Conservation (phyloP, 1,140 invertebrate genomes). For the Drosophila auraria region DNA sequence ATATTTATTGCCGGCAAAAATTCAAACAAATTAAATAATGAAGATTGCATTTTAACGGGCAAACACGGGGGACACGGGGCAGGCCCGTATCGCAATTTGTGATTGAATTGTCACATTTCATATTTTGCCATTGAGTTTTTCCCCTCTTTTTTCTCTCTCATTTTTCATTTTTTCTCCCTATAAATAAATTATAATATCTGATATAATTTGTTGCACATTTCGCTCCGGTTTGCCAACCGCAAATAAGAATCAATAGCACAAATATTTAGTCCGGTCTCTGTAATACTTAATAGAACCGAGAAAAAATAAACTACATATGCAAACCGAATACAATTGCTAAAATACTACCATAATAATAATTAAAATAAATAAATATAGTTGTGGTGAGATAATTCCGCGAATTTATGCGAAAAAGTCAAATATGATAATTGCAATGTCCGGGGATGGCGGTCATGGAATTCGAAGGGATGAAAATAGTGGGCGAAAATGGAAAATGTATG, state of each 20-base stretch:
- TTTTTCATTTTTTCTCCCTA: conserved; percentile 17
- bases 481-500: conserved; percentile 43
- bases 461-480: neutral
- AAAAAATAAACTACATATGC: conserved; percentile 7
- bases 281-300: conserved; percentile 20
- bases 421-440: conserved; percentile 45
- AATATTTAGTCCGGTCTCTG: conserved; percentile 34
- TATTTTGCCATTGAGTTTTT: conserved; percentile 35
- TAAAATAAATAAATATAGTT: conserved; percentile 43
- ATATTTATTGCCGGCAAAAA: conserved; percentile 53
- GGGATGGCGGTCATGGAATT: neutral
- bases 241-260: conserved; percentile 48
- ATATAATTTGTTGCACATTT: conserved; percentile 59
- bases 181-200: conserved; percentile 39
- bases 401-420: conserved; percentile 55
- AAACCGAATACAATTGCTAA: conserved; percentile 20
- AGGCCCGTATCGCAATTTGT: conserved; percentile 35
- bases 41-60: conserved; percentile 57
- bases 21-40: conserved; percentile 73
- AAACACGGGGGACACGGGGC: conserved; percentile 13
- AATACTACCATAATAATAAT: conserved; percentile 43
- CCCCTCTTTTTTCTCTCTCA: neutral
- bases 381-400: conserved; percentile 42
- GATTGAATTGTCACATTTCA: conserved; percentile 77
- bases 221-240: conserved; percentile 28